A percentile compares a stretch with the other conserved stretches of the same genome.
Conservation (phyloP, 2,797 vertebrate genomes). For the Rhinogobio ventralis region DNA sequence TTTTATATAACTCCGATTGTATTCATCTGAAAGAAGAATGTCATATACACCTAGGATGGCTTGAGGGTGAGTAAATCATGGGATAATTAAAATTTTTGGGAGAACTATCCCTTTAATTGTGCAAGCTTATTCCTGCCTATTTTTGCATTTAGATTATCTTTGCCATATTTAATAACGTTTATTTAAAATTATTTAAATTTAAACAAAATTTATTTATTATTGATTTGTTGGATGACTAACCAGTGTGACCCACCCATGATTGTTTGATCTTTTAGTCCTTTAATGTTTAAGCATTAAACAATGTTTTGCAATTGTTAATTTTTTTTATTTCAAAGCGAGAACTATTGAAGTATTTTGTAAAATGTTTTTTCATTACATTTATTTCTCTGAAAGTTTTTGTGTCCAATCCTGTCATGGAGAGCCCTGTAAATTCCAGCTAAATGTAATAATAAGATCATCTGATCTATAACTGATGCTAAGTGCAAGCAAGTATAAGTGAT, state of each 20-base stretch:
- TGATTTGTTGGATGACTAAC: background rate
- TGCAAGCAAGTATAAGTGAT: conserved; percentile 15
- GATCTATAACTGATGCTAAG: conserved; percentile 30
- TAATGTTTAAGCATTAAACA: background rate
- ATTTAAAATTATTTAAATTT: background rate
- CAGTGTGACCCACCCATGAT: background rate
- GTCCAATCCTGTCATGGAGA: background rate
- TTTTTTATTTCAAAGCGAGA: background rate
- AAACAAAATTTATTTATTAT: too few relatives aligned
- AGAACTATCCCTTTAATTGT: background rate
- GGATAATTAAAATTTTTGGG: too few relatives aligned
- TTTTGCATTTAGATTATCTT: background rate
- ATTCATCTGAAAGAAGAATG: too few relatives aligned
- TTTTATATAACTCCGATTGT: too few relatives aligned
- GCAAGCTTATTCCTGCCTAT: too few relatives aligned
- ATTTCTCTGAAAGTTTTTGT: conserved; percentile 1
- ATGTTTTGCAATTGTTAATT: background rate
- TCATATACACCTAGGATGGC: too few relatives aligned
- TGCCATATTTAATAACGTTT: background rate
- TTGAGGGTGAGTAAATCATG: too few relatives aligned
- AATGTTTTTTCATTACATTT: background rate
- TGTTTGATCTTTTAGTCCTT: background rate
- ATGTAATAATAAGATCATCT: conserved; percentile 13
- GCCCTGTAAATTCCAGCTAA: background rate
- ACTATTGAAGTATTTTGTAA: background rate